Percentiles rank a stretch among this genome's conserved stretches.
Conservation (phyloP, 2,113 vertebrate genomes). For the Recurvirostra avosetta region DNA sequence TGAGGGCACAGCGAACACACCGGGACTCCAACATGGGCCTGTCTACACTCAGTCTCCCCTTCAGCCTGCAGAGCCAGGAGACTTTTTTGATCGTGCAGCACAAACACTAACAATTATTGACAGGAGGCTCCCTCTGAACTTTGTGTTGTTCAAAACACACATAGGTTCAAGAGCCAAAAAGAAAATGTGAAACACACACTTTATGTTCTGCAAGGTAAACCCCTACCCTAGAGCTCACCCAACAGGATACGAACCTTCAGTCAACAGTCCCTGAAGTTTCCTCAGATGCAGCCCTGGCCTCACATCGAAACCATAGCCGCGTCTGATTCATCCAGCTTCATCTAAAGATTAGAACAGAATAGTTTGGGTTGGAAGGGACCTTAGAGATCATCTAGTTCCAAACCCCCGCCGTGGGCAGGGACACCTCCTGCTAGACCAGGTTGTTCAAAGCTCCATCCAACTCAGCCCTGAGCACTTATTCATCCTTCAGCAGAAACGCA, state of each 20-base stretch:
- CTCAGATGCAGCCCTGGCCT: background rate
- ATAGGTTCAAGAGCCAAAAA: background rate
- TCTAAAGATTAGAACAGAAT: background rate
- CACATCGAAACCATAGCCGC: background rate
- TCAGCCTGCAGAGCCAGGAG: background rate
- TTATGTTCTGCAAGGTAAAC: background rate
- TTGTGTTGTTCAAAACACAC: constrained; percentile 3
- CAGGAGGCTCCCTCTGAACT: background rate
- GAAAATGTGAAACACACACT: background rate
- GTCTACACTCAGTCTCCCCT: background rate
- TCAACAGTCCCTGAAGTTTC: background rate
- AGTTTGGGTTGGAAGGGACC: background rate
- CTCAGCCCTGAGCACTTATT: background rate
- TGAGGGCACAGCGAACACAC: constrained; percentile 23
- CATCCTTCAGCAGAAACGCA: background rate
- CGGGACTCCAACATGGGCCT: background rate
- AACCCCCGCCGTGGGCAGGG: background rate
- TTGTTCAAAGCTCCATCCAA: background rate
- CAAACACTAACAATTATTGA: background rate
- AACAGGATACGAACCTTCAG: background rate
- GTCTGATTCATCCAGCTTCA: background rate
- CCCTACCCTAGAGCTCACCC: background rate
- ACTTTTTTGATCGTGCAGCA: background rate
- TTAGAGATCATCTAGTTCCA: background rate
- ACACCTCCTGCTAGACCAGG: background rate